A percentile compares a stretch with the other conserved stretches of the same genome.
phyloP scores from a whole-genome alignment of 1,140 invertebrate genomes.

The Aphelinus certus region DNA sequence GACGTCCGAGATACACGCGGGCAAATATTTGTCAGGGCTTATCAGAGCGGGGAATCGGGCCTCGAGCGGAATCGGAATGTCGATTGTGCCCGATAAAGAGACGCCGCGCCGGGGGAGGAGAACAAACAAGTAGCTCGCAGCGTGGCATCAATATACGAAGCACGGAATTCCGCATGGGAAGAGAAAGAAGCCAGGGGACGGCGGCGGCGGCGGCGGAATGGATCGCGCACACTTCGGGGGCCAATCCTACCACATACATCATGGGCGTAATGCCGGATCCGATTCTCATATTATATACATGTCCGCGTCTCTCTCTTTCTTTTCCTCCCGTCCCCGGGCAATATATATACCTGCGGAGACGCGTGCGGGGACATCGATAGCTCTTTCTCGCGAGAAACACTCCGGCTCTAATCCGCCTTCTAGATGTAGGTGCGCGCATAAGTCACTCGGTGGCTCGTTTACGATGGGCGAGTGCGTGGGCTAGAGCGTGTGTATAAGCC shows the following conservation, averaged over 20 bases:
- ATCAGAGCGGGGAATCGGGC: neutral
- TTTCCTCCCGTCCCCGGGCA: conserved; percentile 1
- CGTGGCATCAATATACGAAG: conserved; percentile 62
- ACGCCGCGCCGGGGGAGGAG: conserved; percentile 10
- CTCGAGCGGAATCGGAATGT: neutral
- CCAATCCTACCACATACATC: conserved; percentile 63
- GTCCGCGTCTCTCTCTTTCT: conserved; percentile 33
- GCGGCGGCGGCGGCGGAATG: conserved; percentile 44
- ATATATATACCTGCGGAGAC: conserved; percentile 3
- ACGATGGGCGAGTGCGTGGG: conserved; percentile 28
- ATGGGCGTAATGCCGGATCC: conserved; percentile 62
- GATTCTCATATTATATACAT: conserved; percentile 62
- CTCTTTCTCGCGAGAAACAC: conserved; percentile 38
- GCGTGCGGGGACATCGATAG: conserved; percentile 49
- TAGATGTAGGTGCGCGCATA: conserved; percentile 42
- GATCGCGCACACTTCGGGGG: conserved; percentile 46
- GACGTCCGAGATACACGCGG: neutral
- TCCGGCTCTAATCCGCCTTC: conserved; percentile 45
- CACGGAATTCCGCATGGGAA: conserved; percentile 56
- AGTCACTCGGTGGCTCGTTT: conserved; percentile 48
- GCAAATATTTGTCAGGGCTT: neutral
- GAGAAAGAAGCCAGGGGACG: neutral
- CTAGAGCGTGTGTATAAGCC: conserved; percentile 44
- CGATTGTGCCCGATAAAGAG: conserved; percentile 27
- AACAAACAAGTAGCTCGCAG: conserved; percentile 35